Percentiles rank a stretch among this genome's conserved stretches.
Conservation (phyloP, 2,797 vertebrate species). For the Australoheros facetus region DNA sequence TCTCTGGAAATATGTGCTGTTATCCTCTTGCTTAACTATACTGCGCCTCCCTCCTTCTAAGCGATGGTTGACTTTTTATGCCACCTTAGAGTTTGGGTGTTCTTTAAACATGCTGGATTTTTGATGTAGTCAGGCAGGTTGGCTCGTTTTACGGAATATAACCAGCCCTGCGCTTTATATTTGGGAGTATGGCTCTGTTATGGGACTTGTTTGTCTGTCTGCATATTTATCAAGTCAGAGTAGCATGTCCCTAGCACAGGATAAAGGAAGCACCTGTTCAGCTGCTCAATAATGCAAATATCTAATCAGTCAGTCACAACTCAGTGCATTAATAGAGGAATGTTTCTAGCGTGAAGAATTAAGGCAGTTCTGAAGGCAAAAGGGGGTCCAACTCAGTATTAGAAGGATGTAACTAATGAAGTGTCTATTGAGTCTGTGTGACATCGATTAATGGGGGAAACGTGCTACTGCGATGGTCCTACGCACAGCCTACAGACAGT, state of each 20-base stretch:
- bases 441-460: neutral
- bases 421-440: neutral
- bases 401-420: neutral
- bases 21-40: neutral
- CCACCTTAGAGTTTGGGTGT: neutral
- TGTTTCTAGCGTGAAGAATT: neutral
- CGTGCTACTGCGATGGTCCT: neutral
- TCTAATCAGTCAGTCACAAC: neutral
- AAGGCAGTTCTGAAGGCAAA: neutral
- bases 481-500: neutral
- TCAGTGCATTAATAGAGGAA: neutral
- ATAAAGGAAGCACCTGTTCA: neutral
- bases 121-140: neutral
- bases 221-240: neutral
- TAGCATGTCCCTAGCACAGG: neutral
- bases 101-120: neutral
- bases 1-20: neutral
- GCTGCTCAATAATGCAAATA: neutral
- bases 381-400: neutral
- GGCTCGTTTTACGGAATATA: neutral
- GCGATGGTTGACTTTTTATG: neutral
- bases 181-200: neutral
- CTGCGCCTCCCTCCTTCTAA: neutral
- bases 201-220: neutral
- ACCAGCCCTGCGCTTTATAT: neutral